Percentiles rank a stretch among this genome's conserved stretches.
These are phyloP conservation scores for Drosophila anomelani DNA, from an alignment of 2,888 invertebrate species.

Conservation along the genomic window DNA sequence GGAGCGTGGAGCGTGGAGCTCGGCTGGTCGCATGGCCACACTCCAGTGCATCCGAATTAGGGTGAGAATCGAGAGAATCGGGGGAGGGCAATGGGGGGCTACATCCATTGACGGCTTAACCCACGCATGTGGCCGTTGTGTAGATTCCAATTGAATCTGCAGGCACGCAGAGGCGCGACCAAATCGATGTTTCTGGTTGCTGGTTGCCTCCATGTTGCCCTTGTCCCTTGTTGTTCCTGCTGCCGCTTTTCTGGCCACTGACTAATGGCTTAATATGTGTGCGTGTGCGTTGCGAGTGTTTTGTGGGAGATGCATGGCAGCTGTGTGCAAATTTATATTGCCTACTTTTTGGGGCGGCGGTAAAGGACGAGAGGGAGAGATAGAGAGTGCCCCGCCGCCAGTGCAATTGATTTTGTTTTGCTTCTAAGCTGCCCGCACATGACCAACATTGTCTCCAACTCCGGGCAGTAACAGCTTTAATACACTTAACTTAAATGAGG, in stretches of 20 bases:
- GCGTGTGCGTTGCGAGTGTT: conserved; percentile 24
- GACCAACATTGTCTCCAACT: conserved; percentile 58
- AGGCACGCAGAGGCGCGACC: conserved; percentile 35
- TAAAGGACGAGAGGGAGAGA: not conserved
- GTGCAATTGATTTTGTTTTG: conserved; percentile 76
- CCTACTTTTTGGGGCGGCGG: conserved; percentile 67
- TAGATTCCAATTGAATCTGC: conserved; percentile 67
- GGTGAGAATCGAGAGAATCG: not conserved
- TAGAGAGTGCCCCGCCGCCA: conserved; percentile 7
- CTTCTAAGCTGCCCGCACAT: conserved; percentile 32
- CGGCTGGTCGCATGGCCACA: conserved; percentile 42
- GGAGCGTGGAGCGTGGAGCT: conserved; percentile 47
- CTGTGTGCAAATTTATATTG: conserved; percentile 74
- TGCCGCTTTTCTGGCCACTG: conserved; percentile 41
- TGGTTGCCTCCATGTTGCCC: conserved; percentile 39
- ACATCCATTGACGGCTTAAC: conserved; percentile 54
- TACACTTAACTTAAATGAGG: not conserved
- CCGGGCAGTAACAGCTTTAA: not conserved
- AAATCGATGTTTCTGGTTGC: conserved; percentile 40
- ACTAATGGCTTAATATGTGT: conserved; percentile 55
- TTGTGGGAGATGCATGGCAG: conserved; percentile 42
- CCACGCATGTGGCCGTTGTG: conserved; percentile 70
- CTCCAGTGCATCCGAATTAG: conserved; percentile 57
- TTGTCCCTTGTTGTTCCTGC: conserved; percentile 28
- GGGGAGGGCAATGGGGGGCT: not conserved